Evolutionary conservation across 2,113 vertebrate genomes (phyloP).

Genomic region (Andinoacara biseriatus): DNA sequence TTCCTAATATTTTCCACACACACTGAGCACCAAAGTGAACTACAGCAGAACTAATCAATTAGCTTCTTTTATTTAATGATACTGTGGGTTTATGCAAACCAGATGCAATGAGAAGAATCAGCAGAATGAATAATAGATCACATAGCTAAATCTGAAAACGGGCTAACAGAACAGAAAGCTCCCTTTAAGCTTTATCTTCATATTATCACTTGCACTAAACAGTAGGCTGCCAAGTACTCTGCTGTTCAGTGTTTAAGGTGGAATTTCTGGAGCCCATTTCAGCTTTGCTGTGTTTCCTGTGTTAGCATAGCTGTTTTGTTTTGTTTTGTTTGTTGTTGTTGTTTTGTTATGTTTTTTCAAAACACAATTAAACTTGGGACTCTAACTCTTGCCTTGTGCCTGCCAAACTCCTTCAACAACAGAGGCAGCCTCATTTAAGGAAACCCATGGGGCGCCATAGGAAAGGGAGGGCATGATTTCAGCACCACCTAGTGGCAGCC

Average conservation of each 20-base stretch:
- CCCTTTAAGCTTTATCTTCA: slow-evolving; percentile 44
- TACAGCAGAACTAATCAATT: slow-evolving; percentile 61
- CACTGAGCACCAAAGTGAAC: slow-evolving; percentile 13
- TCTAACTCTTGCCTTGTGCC: slow-evolving; percentile 55
- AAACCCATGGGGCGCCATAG: slow-evolving; percentile 22
- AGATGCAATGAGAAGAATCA: slow-evolving; percentile 66
- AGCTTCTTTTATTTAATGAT: slow-evolving; percentile 61
- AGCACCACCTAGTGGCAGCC: slow-evolving; percentile 79
- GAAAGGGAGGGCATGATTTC: slow-evolving; percentile 58
- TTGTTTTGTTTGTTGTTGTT: not conserved
- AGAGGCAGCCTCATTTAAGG: slow-evolving; percentile 48
- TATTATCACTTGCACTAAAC: slow-evolving; percentile 40
- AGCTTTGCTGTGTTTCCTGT: slow-evolving; percentile 61
- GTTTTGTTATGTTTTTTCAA: slow-evolving; percentile 20
- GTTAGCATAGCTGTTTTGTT: slow-evolving; percentile 48
- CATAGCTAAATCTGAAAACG: slow-evolving; percentile 60
- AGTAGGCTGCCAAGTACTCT: slow-evolving; percentile 48
- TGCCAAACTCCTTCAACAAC: slow-evolving; percentile 55
- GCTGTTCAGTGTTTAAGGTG: slow-evolving; percentile 47
- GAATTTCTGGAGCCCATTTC: slow-evolving; percentile 56
- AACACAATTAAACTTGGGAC: slow-evolving; percentile 72
- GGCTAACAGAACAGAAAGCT: slow-evolving; percentile 52
- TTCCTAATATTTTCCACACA: slow-evolving; percentile 11
- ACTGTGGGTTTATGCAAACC: slow-evolving; percentile 67
- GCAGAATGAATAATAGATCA: slow-evolving; percentile 78